Conservation (phyloP, 1,140 invertebrate genomes). For the Drosophila virilis region DNA sequence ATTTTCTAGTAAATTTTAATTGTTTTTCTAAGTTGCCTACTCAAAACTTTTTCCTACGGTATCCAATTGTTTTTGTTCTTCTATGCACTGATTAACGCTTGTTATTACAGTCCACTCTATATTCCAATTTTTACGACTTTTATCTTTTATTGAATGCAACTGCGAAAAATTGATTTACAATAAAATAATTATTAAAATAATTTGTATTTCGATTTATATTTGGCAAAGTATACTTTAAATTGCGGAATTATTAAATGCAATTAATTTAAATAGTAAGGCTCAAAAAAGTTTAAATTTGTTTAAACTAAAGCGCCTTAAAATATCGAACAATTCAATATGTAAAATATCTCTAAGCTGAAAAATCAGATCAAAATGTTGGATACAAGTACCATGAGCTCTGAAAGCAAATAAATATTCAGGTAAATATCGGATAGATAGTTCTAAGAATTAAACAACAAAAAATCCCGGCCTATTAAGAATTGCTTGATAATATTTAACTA, state of each 20-base stretch:
- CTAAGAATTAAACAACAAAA: too few species aligned
- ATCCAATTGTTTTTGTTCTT: conserved; percentile 8
- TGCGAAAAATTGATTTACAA: conserved; percentile 18
- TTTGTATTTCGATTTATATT: neutral
- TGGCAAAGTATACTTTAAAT: neutral
- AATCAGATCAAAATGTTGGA: too few species aligned
- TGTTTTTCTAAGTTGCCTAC: conserved; percentile 24
- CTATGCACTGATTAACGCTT: neutral
- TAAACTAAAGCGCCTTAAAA: too few species aligned
- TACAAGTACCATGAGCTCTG: too few species aligned
- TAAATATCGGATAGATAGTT: too few species aligned
- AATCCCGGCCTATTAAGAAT: too few species aligned
- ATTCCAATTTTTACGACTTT: conserved; percentile 46
- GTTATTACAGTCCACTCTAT: conserved; percentile 21
- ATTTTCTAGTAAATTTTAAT: conserved; percentile 38
- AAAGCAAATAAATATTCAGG: too few species aligned
- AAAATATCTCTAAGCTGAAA: too few species aligned
- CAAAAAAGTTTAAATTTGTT: too few species aligned
- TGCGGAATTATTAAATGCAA: neutral
- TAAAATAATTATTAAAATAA: conserved; percentile 1
- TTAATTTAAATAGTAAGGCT: too few species aligned
- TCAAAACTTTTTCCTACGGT: neutral
- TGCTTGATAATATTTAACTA: too few species aligned
- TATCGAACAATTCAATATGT: too few species aligned
- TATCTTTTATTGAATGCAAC: conserved; percentile 15